Evolutionary conservation across 2,113 vertebrate genomes (phyloP), one percentile per base, ranked within the genome.

Genomic region (Martes martes): DNA sequence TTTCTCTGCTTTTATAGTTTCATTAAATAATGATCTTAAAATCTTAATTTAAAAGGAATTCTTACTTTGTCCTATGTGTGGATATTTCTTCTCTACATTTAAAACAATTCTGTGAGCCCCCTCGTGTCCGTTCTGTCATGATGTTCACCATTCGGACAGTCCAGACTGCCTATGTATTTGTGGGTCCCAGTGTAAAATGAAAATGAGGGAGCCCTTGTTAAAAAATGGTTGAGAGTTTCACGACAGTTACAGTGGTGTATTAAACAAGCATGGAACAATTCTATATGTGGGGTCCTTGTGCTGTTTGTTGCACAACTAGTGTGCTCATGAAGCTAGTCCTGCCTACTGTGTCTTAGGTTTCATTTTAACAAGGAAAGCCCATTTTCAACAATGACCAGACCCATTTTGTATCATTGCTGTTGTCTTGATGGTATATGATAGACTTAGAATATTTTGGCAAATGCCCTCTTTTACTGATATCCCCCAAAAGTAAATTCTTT

Each of bases 21-120:
- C 36, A 74, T 89, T 91, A 89, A 57, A 74, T 88, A 74, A 52
- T 84, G n/a, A 15, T 89, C 28, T 50, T 67, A 26, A 94, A 91
- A 23, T 73, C 31, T 61, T 94, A 79, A 74, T 87, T 95, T n/a
- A 88, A 94, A 93, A 52, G 4, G 42, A 92, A 95, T 92, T 73
- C 13, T 92, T 57, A 78, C 31, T 80, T 90, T 71, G 33, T 19
- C 36, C 24, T 73, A 57, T 2, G 21, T 65, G 50, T 85, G 6
- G 4, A 7, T 76, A 94, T 89, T 86, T 96, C 23, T 69, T 93
- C 13, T 76, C 23, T 19, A 91, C 6, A 19, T 65, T 82, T 71
- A n/a, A 79, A 57, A 57, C 21, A 33, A 6, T 52, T 84, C 52
- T 63, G 1, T 81, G 45, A 3, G 9, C 42, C 36, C n/a, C 24